A percentile compares a stretch with the other conserved stretches of the same genome.
These are phyloP conservation scores for Brachyhypopomus gauderio DNA, from an alignment of 2,113 vertebrate species.

Conservation along the genomic window DNA sequence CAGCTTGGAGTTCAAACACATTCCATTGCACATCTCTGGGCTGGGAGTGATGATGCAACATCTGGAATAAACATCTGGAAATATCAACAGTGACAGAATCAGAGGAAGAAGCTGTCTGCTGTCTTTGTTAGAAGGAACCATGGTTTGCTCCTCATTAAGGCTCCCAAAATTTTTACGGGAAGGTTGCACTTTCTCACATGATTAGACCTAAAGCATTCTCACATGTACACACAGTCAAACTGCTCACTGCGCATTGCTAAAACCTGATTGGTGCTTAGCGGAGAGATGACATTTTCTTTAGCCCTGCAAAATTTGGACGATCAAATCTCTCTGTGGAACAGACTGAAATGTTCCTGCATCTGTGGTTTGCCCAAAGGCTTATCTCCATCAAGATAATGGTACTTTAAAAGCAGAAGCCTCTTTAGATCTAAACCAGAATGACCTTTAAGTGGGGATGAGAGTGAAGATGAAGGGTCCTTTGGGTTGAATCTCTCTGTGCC, in stretches of 20 bases:
- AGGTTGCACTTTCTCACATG: constrained; percentile 37
- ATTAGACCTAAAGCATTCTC: neutral
- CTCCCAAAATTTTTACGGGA: constrained; percentile 3
- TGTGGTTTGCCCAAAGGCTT: constrained; percentile 41
- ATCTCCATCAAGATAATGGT: constrained; percentile 54
- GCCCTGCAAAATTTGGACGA: constrained; percentile 35
- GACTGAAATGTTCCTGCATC: constrained; percentile 48
- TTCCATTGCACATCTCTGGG: constrained; percentile 16
- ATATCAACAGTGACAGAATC: constrained; percentile 48
- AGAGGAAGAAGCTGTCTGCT: constrained; percentile 1
- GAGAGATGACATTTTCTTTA: constrained; percentile 49
- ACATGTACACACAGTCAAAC: no score
- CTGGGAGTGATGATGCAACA: constrained; percentile 27
- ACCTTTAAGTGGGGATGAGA: constrained; percentile 42
- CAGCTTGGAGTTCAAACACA: constrained; percentile 12
- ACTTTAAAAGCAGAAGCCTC: constrained; percentile 30
- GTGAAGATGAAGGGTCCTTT: constrained; percentile 35
- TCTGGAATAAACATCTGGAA: constrained; percentile 55
- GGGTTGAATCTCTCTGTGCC: constrained; percentile 31
- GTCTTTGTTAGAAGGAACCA: constrained; percentile 36
- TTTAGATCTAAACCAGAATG: constrained; percentile 40
- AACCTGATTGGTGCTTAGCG: constrained; percentile 38
- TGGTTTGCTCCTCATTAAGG: constrained; percentile 28
- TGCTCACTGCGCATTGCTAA: neutral
- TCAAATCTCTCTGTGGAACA: constrained; percentile 46